Base-by-base conservation (phyloP, 2,797 vertebrate genomes). In the Helarctos malayanus region DNA sequence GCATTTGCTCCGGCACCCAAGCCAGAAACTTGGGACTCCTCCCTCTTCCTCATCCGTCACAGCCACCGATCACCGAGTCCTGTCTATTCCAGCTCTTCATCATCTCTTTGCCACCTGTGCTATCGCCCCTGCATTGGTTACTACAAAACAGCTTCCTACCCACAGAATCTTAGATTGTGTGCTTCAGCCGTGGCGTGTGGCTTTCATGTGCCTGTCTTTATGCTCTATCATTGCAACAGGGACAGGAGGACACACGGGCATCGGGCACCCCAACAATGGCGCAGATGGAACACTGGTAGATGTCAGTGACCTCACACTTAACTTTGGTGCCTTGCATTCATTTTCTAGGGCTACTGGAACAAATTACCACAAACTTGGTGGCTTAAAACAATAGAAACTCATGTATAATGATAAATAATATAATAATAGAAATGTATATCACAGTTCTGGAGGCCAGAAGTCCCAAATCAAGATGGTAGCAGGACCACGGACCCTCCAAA, bases 191-290 rank as follows among this genome's bases (percentile, higher is more conserved):
- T 25, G 2, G 14, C 19, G 29, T 84, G 71, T 25, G 29, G n/a
- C 57, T 90, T 56, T 29, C 38, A 13, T 1, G 0, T 16, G 4
- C 32, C 68, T 89, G 8, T 1, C 3, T 56, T 19, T 18, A 13
- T 8, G 2, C 47, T 45, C 69, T n/a, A 52, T 81, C 52, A 19
- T 29, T 78, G 13, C 27, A 19, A 9, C 25, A 23, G 21, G 29
- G 6, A 25, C 7, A 73, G 16, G 45, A 76, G 25, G 29, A 18
- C 29, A 29, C 38, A 3, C 0, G 0, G 19, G 23, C 35, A 29
- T 23, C 25, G 47, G 47, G 32, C 21, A 76, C 29, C 27, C 59
- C 6, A 1, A 35, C 38, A 5, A 3, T 1, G 9, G 6, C 18
- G 14, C 11, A 32, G n/a, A 18, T 35, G 52, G 61, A 84, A 14